Conservation (phyloP, 2,113 vertebrate species). For the Halichoeres trimaculatus region DNA sequence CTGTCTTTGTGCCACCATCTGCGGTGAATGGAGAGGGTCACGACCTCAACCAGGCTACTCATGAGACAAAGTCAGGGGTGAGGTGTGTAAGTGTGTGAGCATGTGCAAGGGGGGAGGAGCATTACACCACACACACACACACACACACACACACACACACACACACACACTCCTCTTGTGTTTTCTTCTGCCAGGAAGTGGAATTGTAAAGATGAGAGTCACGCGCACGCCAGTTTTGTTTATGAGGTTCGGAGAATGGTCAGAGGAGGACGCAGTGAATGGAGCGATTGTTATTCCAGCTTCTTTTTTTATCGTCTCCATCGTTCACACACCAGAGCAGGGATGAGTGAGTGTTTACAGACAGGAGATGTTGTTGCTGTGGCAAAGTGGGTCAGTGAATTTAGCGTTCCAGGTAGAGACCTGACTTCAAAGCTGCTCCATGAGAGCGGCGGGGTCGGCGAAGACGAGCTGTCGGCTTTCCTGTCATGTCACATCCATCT, state of each 20-base stretch:
- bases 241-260: conserved; percentile 2
- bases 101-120: conserved; percentile 12
- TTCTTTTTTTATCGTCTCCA: not conserved
- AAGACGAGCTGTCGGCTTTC: conserved; percentile 49
- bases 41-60: conserved; percentile 52
- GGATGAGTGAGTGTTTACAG: conserved; percentile 25
- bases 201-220: conserved; percentile 39
- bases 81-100: conserved; percentile 42
- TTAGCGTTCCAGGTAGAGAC: conserved; percentile 41
- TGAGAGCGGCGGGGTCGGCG: conserved; percentile 1
- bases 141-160: conserved; percentile 34
- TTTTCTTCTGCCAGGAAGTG: conserved; percentile 56
- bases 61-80: conserved; percentile 53
- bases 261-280: conserved; percentile 40
- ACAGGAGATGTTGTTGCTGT: not conserved
- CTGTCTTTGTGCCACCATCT: conserved; percentile 76
- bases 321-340: not conserved
- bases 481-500: conserved; percentile 58
- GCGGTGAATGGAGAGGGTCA: conserved; percentile 56
- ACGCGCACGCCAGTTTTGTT: conserved; percentile 25
- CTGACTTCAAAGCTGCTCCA: conserved; percentile 49
- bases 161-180: conserved; percentile 41
- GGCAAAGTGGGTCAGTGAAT: conserved; percentile 51
- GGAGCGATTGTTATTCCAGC: conserved; percentile 23
- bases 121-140: conserved; percentile 36